phyloP scores from a whole-genome alignment of 2,888 invertebrate species.

The Epicampocera succincta region DNA sequence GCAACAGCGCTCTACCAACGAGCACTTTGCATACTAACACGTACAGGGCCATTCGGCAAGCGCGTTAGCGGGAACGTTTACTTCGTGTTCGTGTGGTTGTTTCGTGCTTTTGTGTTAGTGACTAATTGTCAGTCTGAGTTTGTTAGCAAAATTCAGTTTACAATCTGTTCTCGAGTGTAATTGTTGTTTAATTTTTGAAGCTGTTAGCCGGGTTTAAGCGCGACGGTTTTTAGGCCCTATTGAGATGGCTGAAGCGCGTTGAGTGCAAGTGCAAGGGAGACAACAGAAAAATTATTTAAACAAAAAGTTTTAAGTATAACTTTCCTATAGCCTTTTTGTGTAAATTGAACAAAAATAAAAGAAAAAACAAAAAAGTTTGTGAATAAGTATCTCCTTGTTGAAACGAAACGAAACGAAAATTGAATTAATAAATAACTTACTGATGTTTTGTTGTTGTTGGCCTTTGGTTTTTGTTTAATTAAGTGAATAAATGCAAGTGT shows the following conservation, averaged over 20 bases:
- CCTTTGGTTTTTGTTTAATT: background rate
- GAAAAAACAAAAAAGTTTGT: constrained; percentile 28
- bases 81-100: constrained; percentile 25
- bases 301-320: constrained; percentile 35
- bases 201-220: constrained; percentile 50
- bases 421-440: constrained; percentile 23
- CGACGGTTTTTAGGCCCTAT: constrained; percentile 40
- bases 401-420: constrained; percentile 52
- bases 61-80: constrained; percentile 43
- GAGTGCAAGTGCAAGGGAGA: constrained; percentile 66
- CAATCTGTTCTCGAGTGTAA: constrained; percentile 75
- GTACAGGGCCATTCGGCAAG: constrained; percentile 39
- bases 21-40: background rate
- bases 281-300: constrained; percentile 55
- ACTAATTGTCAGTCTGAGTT: constrained; percentile 43
- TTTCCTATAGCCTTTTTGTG: constrained; percentile 58
- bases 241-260: constrained; percentile 67
- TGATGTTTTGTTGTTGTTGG: no score
- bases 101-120: constrained; percentile 43
- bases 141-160: constrained; percentile 72
- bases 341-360: constrained; percentile 53
- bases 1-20: constrained; percentile 16
- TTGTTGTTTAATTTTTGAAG: constrained; percentile 67
- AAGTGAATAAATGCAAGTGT: constrained; percentile 1
- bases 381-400: constrained; percentile 24